These are phyloP conservation scores for Aspidoscelis tigris DNA, from an alignment of 2,113 vertebrate species.

Conservation along the genomic window DNA sequence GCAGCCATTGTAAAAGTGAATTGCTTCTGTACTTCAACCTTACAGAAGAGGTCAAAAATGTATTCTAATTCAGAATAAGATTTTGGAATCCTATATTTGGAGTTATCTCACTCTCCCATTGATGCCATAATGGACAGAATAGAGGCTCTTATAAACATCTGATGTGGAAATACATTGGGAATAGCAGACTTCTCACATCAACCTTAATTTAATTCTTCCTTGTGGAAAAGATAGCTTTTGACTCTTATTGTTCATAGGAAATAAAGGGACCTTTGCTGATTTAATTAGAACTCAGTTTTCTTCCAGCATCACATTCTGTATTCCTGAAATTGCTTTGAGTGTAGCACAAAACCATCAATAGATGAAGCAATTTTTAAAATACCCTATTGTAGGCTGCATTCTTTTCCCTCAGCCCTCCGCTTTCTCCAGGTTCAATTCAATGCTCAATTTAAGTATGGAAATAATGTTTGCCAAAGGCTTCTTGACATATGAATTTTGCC, in stretches of 20 bases:
- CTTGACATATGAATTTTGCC: conserved; percentile 64
- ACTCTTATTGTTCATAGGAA: conserved; percentile 65
- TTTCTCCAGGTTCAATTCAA: conserved; percentile 63
- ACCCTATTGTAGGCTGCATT: conserved; percentile 52
- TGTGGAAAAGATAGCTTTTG: conserved; percentile 60
- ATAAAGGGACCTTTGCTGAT: conserved; percentile 72
- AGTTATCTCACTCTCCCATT: background rate
- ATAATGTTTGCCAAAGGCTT: conserved; percentile 71
- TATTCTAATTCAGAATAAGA: background rate
- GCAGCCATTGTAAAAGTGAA: conserved; percentile 32
- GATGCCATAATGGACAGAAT: conserved; percentile 29
- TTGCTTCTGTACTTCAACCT: background rate
- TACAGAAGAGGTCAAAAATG: background rate
- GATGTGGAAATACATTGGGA: conserved; percentile 50
- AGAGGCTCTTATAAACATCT: conserved; percentile 29
- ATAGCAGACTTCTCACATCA: conserved; percentile 54
- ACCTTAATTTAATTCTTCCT: conserved; percentile 72
- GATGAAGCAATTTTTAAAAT: conserved; percentile 71
- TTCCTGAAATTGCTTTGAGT: conserved; percentile 71
- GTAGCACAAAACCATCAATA: conserved; percentile 66
- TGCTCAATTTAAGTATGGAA: conserved; percentile 74
- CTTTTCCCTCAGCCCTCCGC: conserved; percentile 11
- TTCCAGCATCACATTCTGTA: conserved; percentile 55
- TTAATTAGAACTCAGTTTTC: conserved; percentile 72
- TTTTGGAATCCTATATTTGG: background rate